Evolutionary conservation across 2,888 invertebrate genomes (phyloP), one percentile per base, ranked within the genome.

Genomic region (Sycophila texana): DNA sequence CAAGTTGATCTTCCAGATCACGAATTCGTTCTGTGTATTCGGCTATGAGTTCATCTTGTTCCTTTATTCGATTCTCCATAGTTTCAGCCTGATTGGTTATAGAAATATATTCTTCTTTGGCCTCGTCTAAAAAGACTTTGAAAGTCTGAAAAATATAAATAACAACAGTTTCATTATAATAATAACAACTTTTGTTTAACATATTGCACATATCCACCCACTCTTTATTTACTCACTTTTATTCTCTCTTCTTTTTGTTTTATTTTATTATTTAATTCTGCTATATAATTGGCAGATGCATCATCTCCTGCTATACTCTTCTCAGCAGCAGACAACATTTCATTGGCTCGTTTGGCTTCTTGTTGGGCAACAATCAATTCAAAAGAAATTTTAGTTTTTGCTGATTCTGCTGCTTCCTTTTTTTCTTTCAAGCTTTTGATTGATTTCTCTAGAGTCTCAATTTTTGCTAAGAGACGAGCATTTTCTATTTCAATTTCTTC

Each of bases 21-120:
- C 74, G 81, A 22, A 88, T 85, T 14, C 79, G 83, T 49, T 90
- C 89, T 0, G 76, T 75, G 49, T 84, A 83, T 61, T 86, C 86
- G 5, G 84, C 66, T 16, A 88, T 51, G 3, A 81, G 18, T 74
- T 85, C 83, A 20, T 86, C 84, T 73, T 86, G 84, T 1, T 85
- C 80, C 53, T 86, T 85, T 22, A 88, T 51, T 18, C 81, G 75
- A 57, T 81, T 77, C 47, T 86, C 83, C 71, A 86, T 83, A 26
- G 84, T 76, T 22, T 76, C 74, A 26, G 84, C 83, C 49, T 87
- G 83, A 14, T 83, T 77, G 0, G 84, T 86, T 26, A 88, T 85
- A 0, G 72, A 65, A 51, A 89, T 86, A 39, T 86, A 89, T n/a
- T 90, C 90, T 39, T 87, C 83, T 77, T 90, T 89, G 0, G 90